Conservation (phyloP, 2,797 vertebrate genomes). For the Rousettus madagascariensis region DNA sequence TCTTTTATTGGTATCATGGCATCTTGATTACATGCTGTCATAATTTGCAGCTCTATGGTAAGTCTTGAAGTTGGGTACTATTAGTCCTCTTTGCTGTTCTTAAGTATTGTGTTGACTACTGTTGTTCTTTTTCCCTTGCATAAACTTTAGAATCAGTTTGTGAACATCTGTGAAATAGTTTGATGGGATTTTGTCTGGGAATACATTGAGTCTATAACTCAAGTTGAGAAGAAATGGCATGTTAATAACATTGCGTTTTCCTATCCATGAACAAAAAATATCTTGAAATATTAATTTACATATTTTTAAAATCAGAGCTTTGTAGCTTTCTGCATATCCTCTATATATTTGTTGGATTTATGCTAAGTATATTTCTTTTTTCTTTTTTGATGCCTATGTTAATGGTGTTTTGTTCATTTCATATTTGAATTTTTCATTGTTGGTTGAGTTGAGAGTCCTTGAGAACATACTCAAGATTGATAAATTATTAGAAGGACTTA, state of each 20-base stretch:
- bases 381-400: background rate
- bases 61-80: background rate
- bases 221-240: background rate
- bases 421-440: background rate
- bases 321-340: background rate
- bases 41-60: background rate
- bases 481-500: background rate
- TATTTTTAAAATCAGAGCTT: background rate
- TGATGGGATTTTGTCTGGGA: background rate
- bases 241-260: background rate
- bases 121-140: background rate
- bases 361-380: background rate
- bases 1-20: background rate
- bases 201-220: background rate
- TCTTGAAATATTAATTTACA: background rate
- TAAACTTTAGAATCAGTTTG: background rate
- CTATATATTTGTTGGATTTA: background rate
- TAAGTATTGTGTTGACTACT: background rate
- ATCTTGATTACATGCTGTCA: background rate
- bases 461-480: background rate
- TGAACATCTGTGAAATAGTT: background rate
- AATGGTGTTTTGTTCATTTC: background rate
- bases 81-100: background rate
- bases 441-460: background rate
- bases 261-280: background rate